Evolutionary conservation across 2,888 invertebrate species (phyloP), one percentile per base, ranked within the genome.

Genomic region (Drosophila cognata): DNA sequence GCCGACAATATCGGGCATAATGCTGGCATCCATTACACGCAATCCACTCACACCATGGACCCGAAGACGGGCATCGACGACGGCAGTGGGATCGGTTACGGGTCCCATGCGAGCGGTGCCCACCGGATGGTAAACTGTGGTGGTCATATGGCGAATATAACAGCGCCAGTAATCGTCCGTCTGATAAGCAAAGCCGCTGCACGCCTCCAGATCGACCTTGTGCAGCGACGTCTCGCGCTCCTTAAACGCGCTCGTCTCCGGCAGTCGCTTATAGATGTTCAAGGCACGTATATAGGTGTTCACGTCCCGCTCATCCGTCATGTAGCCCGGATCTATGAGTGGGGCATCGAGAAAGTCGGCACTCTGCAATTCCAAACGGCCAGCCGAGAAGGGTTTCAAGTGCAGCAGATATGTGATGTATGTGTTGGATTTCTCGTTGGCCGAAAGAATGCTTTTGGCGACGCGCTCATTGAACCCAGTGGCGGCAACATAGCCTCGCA

Each of bases 151-250:
- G 36, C 97, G 94, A 35, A 97, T 94, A 75, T 96, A 95, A 89
- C 98, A 98, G 86, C 97, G 97, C 97, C 97, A 97, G 89, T 97
- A 98, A 57, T 96, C 96, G 90, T 97, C 97, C 16, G 96, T 95
- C 81, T 96, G 95, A 61, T 96, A 94, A 0, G 93, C 92, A 68
- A 95, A 94, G 16, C 95, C 95, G 67, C 96, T 95, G 88, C 98
- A 98, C 0, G 96, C 96, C 0, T 97, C 97, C 94, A 97, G 94
- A 0, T 96, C 96, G 51, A 96, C 95, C 64, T 95, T 95, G 77
- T 97, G 84, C 4, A 94, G 61, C 25, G 92, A 72, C 0, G 94
- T 92, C 28, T 94, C 92, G 5, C 93, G 86, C 3, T 92, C 85
- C 25, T 88, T 84, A 48, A 95, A 93, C 0, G 94, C 91, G 38